A percentile compares a stretch with the other conserved stretches of the same genome.
Evolutionary conservation across 2,113 vertebrate species (phyloP).

Genomic region (Siphamia tubifer): DNA sequence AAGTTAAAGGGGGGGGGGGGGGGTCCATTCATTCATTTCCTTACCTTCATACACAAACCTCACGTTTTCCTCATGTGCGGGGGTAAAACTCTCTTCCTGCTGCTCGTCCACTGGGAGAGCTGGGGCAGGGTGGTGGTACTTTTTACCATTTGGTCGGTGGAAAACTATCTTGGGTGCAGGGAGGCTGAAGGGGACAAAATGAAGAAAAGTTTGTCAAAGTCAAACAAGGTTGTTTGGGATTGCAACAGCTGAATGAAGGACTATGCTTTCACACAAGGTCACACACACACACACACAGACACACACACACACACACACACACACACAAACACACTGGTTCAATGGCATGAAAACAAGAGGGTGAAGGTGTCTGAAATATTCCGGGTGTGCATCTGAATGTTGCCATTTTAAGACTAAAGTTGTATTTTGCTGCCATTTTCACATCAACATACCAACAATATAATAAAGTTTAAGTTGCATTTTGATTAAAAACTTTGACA

Average conservation of each 20-base stretch:
- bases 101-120: constrained; percentile 56
- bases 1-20: no score
- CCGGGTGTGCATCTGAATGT: no score
- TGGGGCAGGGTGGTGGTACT: constrained; percentile 70
- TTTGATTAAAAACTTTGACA: no score
- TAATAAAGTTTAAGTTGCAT: no score
- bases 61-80: constrained; percentile 90
- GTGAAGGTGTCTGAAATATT: neutral
- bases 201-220: neutral
- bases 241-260: constrained; percentile 62
- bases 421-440: no score
- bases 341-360: constrained; percentile 32
- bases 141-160: constrained; percentile 88
- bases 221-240: neutral
- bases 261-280: constrained; percentile 82
- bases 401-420: no score
- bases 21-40: neutral
- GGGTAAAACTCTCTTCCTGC: constrained; percentile 83
- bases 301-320: constrained; percentile 74
- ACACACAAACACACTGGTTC: constrained; percentile 70
- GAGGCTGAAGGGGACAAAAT: constrained; percentile 37
- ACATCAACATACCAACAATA: no score
- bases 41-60: constrained; percentile 88
- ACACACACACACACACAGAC: constrained; percentile 69
- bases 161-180: constrained; percentile 87